Percentiles rank a stretch among this genome's conserved stretches.
Evolutionary conservation across 2,113 vertebrate species (phyloP).

Genomic region (Myotis davidii): DNA sequence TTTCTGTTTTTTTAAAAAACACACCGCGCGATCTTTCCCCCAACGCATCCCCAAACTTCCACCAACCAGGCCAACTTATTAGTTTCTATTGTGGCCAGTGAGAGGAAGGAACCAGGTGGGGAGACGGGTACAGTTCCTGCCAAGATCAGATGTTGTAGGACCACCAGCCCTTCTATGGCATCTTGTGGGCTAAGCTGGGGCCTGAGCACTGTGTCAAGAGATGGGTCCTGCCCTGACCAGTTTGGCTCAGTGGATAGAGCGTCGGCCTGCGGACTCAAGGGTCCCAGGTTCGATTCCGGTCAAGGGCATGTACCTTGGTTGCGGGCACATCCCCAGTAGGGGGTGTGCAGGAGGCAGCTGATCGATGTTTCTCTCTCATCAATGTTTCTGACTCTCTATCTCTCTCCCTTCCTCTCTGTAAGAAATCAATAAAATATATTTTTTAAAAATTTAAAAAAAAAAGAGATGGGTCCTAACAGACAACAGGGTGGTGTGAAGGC

Average conservation of each 20-base stretch:
- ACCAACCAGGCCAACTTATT: constrained; percentile 27
- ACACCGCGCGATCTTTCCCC: not conserved
- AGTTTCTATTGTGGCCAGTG: constrained; percentile 52
- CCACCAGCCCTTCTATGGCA: not conserved
- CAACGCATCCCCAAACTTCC: not conserved
- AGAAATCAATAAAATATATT: too few species aligned
- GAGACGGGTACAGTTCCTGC: constrained; percentile 8
- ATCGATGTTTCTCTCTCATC: too few species aligned
- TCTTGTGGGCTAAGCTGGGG: not conserved
- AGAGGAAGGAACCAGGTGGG: constrained; percentile 21
- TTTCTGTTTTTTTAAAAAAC: not conserved
- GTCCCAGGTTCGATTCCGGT: too few species aligned
- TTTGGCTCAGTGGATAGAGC: too few species aligned
- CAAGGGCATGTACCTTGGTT: too few species aligned
- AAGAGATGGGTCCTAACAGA: not conserved
- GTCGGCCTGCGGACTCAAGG: too few species aligned
- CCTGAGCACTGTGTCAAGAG: not conserved
- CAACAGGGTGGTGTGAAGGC: too few species aligned
- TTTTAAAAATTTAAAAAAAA: too few species aligned
- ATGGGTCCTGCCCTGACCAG: not conserved
- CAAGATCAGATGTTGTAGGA: constrained; percentile 47
- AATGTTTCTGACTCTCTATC: too few species aligned
- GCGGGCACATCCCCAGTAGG: too few species aligned
- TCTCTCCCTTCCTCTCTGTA: too few species aligned
- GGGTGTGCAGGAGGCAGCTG: too few species aligned